Conservation (phyloP, 2,888 invertebrate genomes). For the Habrosyne pyritoides region DNA sequence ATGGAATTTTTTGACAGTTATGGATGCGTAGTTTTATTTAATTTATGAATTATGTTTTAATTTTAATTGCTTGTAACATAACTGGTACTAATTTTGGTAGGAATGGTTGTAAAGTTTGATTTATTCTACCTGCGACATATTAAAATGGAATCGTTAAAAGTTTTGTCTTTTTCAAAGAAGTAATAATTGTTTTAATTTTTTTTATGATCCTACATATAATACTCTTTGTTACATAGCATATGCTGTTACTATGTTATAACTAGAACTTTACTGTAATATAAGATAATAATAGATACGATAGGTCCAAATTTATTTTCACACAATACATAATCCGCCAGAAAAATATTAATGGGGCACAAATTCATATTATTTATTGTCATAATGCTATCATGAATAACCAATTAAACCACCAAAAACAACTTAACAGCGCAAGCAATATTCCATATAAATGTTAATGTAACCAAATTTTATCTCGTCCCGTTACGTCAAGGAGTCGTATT, state of each 20-base stretch:
- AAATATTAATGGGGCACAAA: no score
- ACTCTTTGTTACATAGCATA: no score
- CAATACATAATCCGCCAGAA: no score
- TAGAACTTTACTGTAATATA: no score
- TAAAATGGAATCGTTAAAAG: conserved; percentile 23
- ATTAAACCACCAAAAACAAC: neutral
- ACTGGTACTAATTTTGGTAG: conserved; percentile 15
- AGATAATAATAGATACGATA: no score
- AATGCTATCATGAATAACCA: neutral
- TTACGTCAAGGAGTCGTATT: conserved; percentile 41
- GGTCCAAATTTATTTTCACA: no score
- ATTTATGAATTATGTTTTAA: conserved; percentile 12
- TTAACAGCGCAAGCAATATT: conserved; percentile 17
- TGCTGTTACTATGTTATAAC: no score
- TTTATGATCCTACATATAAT: neutral
- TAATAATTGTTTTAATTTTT: neutral
- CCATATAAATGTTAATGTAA: conserved; percentile 45
- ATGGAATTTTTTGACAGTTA: conserved; percentile 17
- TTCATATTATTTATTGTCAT: no score
- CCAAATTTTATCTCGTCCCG: conserved; percentile 43
- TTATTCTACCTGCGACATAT: conserved; percentile 13
- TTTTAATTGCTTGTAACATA: conserved; percentile 12
- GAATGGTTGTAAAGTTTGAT: conserved; percentile 4
- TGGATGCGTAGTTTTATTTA: conserved; percentile 9
- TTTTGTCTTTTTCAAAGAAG: neutral